phyloP scores from a whole-genome alignment of 2,888 invertebrate genomes.

The Eupithecia insigniata region DNA sequence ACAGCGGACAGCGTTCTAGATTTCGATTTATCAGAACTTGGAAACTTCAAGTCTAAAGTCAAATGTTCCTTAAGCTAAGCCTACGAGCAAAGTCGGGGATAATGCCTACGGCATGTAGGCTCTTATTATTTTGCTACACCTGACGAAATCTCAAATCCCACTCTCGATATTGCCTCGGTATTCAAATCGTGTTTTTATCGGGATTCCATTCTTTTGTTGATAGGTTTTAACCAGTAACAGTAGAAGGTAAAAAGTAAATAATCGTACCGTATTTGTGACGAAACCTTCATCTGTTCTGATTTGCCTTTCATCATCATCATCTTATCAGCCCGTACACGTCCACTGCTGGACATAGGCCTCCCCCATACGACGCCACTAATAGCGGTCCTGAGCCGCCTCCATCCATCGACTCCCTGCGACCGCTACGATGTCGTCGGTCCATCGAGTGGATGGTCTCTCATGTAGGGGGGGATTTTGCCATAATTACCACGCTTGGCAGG shows the following conservation, averaged over 20 bases:
- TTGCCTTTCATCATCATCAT: too few relatives aligned
- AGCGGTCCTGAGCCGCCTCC: too few relatives aligned
- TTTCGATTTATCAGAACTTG: slow-evolving; percentile 7
- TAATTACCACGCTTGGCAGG: too few relatives aligned
- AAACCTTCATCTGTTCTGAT: background rate
- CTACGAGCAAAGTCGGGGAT: background rate
- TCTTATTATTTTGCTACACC: background rate
- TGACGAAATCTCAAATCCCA: background rate
- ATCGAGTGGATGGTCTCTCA: too few relatives aligned
- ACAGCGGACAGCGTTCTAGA: background rate
- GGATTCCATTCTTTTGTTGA: background rate
- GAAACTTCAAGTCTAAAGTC: background rate
- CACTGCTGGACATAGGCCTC: too few relatives aligned
- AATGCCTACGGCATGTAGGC: background rate
- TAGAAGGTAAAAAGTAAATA: background rate
- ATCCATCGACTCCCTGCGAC: too few relatives aligned
- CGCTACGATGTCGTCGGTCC: too few relatives aligned
- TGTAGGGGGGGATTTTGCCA: too few relatives aligned
- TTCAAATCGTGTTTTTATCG: background rate
- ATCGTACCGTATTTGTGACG: background rate
- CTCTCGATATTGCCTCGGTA: background rate
- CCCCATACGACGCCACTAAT: too few relatives aligned
- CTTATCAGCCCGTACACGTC: too few relatives aligned
- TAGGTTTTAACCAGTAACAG: background rate
- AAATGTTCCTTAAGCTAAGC: background rate